These are phyloP conservation scores for Ornithoptera alexandrae DNA, from an alignment of 2,888 invertebrate genomes.

Conservation along the genomic window DNA sequence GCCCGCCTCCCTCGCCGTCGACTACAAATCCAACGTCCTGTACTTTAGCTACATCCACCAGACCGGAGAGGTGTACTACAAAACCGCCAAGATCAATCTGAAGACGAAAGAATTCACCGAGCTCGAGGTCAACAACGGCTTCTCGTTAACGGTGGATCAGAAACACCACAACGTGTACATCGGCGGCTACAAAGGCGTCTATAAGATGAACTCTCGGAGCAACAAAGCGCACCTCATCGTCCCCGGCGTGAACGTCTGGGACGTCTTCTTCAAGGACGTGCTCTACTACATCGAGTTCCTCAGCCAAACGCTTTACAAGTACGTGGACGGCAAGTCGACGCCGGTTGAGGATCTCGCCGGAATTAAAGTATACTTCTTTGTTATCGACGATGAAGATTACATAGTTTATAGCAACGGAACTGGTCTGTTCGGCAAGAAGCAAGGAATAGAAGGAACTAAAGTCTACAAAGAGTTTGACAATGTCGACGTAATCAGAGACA, in stretches of 20 bases:
- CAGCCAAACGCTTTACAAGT: slow-evolving; percentile 53
- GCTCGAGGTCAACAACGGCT: slow-evolving; percentile 54
- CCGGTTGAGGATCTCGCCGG: slow-evolving; percentile 60
- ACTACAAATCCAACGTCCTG: slow-evolving; percentile 53
- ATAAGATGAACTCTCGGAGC: slow-evolving; percentile 52
- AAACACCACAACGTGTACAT: slow-evolving; percentile 55
- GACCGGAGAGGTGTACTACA: slow-evolving; percentile 46
- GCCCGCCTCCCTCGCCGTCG: slow-evolving; percentile 56
- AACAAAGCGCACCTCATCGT: slow-evolving; percentile 51
- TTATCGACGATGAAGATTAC: slow-evolving; percentile 54
- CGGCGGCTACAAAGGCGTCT: slow-evolving; percentile 60
- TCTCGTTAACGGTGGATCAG: slow-evolving; percentile 59
- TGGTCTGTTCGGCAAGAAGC: slow-evolving; percentile 56
- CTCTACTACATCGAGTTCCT: slow-evolving; percentile 59
- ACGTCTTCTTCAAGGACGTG: slow-evolving; percentile 55
- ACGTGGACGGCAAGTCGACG: slow-evolving; percentile 44
- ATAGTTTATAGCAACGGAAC: slow-evolving; percentile 59
- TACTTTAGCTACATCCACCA: slow-evolving; percentile 61
- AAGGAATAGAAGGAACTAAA: slow-evolving; percentile 51
- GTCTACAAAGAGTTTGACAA: slow-evolving; percentile 39
- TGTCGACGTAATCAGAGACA: slow-evolving; percentile 44
- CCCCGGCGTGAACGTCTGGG: slow-evolving; percentile 54
- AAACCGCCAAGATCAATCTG: slow-evolving; percentile 53
- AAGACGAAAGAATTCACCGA: slow-evolving; percentile 53
- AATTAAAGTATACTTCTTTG: slow-evolving; percentile 60